Conservation (phyloP, 2,888 invertebrate genomes). For the Globia sparganii region DNA sequence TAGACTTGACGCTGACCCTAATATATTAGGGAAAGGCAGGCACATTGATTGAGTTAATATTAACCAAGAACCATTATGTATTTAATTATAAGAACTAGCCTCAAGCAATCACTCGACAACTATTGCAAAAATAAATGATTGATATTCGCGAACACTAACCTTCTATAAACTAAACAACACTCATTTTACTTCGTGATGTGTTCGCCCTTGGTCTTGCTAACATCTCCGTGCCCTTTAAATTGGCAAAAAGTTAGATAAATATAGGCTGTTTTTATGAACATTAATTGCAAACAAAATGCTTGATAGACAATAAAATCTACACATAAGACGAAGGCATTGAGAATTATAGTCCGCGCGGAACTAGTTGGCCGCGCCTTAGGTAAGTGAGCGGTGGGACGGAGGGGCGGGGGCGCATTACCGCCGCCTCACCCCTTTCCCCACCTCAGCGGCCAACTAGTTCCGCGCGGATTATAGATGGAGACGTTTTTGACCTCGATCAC, state of each 20-base stretch:
- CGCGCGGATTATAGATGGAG: too few species aligned
- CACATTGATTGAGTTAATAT: too few species aligned
- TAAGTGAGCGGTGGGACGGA: too few species aligned
- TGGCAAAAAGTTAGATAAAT: neutral
- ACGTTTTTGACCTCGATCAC: too few species aligned
- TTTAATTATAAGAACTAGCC: neutral
- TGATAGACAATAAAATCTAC: neutral
- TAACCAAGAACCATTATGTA: neutral
- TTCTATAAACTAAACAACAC: neutral
- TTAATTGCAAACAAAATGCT: neutral
- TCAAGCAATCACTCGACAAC: neutral
- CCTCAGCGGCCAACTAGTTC: too few species aligned
- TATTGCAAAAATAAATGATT: conserved; percentile 14
- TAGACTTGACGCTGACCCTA: too few species aligned
- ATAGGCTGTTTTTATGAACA: neutral
- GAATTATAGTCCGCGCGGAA: too few species aligned
- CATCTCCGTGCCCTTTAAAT: conserved; percentile 16
- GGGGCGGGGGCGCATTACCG: too few species aligned
- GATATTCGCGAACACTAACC: conserved; percentile 30
- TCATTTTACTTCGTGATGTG: conserved; percentile 38
- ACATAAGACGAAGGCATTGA: neutral
- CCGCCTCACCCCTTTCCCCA: too few species aligned
- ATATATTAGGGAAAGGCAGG: too few species aligned
- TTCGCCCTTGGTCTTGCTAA: conserved; percentile 17
- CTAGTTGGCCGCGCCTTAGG: too few species aligned